Base-by-base conservation (phyloP, 2,888 invertebrate genomes). In the Hyalella azteca region DNA sequence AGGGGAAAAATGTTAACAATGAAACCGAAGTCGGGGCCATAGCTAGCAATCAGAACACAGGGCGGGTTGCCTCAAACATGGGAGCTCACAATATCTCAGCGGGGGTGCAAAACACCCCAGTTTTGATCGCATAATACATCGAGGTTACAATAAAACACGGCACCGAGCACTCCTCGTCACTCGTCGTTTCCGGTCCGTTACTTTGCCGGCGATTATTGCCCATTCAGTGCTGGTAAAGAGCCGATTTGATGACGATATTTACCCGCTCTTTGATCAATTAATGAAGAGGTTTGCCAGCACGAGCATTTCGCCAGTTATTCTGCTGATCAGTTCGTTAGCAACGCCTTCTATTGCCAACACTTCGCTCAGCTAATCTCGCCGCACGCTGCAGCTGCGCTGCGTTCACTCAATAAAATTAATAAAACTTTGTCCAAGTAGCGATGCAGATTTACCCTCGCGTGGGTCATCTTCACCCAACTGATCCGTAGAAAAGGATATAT, bases 141-240 rank as follows among this genome's bases (percentile, higher is more conserved):
- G 54, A 22, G 26, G 54, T 54, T 54, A 54, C 54, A 54, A 54
- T 54, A 54, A 54, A 54, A 54, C 54, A 54, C 54, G 54, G 22
- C 54, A 22, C 4, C 54, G 22, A 9, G 3, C 29, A 22, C 7
- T 29, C 19, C 22, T 54, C 11, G 54, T 54, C 22, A 54, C 29
- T 22, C 26, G 29, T 54, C 54, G 26, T 22, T 26, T 26, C 54
- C 29, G 54, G 29, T 26, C 54, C 26, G 54, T 54, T 54, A 22
- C 54, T 22, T 26, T 22, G 26, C 54, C 54, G 11, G 22, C 29
- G 26, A 26, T 22, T 22, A 7, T 22, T 11, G 22, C 50, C n/a
- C 5, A 13, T 19, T 19, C 22, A 50, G 1, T 2, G 54, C 54
- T 7, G 26, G 13, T 7, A 26, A 9, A 9, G 54, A 26, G 26